Percentiles rank a stretch among this genome's conserved stretches.
phyloP scores from a whole-genome alignment of 2,888 invertebrate species.

The Hemithea aestivaria region DNA sequence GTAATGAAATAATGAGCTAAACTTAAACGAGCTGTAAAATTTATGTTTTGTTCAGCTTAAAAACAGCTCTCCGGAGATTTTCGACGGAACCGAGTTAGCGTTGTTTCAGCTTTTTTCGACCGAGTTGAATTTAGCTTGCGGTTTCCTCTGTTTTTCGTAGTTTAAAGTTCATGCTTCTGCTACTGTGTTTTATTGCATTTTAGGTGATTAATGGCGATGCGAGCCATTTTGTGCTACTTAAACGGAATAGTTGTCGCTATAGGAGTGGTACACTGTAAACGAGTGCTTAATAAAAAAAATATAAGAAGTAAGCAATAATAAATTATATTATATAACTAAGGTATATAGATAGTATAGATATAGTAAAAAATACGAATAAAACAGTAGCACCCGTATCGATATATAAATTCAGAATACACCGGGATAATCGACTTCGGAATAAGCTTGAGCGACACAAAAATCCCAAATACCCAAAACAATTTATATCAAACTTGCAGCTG shows the following conservation, averaged over 20 bases:
- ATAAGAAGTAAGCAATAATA: too few species aligned
- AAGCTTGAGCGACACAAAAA: too few species aligned
- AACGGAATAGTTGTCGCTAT: background rate
- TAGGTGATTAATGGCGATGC: conserved; percentile 28
- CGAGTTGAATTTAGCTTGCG: conserved; percentile 57
- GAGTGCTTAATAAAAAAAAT: too few species aligned
- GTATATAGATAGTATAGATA: too few species aligned
- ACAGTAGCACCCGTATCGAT: too few species aligned
- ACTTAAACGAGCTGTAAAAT: conserved; percentile 73
- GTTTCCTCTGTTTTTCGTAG: conserved; percentile 48
- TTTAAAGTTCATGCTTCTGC: conserved; percentile 34
- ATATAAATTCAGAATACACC: too few species aligned
- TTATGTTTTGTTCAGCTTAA: conserved; percentile 73
- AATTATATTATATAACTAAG: too few species aligned
- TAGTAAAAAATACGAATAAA: too few species aligned
- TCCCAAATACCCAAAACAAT: conserved; percentile 15
- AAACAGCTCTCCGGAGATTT: conserved; percentile 69
- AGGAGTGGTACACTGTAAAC: too few species aligned
- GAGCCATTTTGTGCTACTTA: conserved; percentile 5
- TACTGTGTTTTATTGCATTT: conserved; percentile 25
- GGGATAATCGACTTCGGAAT: too few species aligned
- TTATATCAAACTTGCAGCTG: conserved; percentile 31
- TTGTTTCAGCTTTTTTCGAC: conserved; percentile 59
- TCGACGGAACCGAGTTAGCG: conserved; percentile 50
- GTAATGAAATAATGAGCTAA: conserved; percentile 74